These are phyloP conservation scores for Hypomecis atomaria DNA, from an alignment of 2,888 invertebrate species.

Conservation along the genomic window DNA sequence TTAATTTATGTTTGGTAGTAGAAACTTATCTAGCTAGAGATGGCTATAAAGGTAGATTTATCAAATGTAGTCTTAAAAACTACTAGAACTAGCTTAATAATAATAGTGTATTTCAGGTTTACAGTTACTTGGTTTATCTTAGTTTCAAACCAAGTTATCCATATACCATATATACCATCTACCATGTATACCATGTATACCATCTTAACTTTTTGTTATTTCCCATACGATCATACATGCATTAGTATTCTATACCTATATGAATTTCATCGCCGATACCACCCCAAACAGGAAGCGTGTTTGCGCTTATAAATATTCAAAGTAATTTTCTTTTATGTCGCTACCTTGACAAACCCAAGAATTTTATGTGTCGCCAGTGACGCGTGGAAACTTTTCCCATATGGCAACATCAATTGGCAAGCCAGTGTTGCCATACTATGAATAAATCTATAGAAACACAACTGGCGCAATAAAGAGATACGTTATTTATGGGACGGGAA, in stretches of 20 bases:
- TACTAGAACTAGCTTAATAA: no score
- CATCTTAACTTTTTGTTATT: no score
- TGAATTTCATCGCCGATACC: constrained; percentile 1
- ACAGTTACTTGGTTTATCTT: no score
- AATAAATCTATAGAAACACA: constrained; percentile 58
- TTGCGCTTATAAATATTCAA: constrained; percentile 31
- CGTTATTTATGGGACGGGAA: constrained; percentile 53
- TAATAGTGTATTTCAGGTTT: no score
- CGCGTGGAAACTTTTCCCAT: constrained; percentile 41
- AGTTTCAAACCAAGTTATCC: no score
- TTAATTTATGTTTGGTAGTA: no score
- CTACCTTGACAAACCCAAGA: constrained; percentile 30
- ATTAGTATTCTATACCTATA: not conserved
- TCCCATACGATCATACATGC: not conserved
- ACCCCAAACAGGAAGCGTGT: constrained; percentile 11
- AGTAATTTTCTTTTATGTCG: constrained; percentile 32
- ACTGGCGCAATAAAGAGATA: constrained; percentile 54
- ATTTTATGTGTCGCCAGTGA: constrained; percentile 39
- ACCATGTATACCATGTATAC: no score
- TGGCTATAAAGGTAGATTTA: no score
- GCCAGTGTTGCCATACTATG: constrained; percentile 47
- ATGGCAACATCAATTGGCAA: constrained; percentile 31
- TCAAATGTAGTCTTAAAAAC: no score
- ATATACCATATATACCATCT: no score
- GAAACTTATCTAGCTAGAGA: no score